Base-by-base conservation (phyloP, 1,140 invertebrate genomes). In the Steinernema feltiae region DNA sequence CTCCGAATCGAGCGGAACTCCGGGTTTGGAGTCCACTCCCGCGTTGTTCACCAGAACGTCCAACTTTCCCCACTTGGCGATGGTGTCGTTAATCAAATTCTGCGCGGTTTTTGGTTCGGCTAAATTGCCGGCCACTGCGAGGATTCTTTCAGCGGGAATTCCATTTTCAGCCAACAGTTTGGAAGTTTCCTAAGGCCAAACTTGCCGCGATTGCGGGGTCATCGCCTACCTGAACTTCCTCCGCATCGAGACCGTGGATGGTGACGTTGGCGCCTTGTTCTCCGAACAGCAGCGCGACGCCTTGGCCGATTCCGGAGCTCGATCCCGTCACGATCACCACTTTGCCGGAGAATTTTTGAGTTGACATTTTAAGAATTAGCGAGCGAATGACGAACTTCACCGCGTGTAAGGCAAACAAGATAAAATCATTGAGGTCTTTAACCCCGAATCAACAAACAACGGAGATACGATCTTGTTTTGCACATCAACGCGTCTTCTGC, bases 221-320 rank as follows among this genome's bases (percentile, higher is more conserved):
- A 15, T 15, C 7, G 24, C 15, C 24, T 63, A 63, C 53, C 53
- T 17, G 2, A 27, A 63, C 53, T 27, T 63, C 53, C 7, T 12
- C 24, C 15, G 15, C 53, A 27, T 63, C 24, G 15, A 63, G 7
- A 15, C 53, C 53, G 18, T 91, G 91, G 21, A 95, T 79, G 0
- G 88, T 88, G 18, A 93, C 82, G 32, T 82, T 88, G 0, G 92
- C 92, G 48, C 92, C 92, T 24, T 91, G 85, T 78, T 90, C 89
- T 0, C 92, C 90, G 79, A 94, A 91, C 73, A 91, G 89, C 46
- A 91, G 75, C 1, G 93, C 92, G 21, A 92, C 91, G 17, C 90
- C 91, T 46, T 91, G 91, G 71, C 93, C 93, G 79, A 94, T 94
- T 0, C 93, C 93, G 48, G 92, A 92, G 85, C 92, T 92, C 0